These are phyloP conservation scores for Fregata magnificens DNA, from an alignment of 2,113 vertebrate species.

Conservation along the genomic window DNA sequence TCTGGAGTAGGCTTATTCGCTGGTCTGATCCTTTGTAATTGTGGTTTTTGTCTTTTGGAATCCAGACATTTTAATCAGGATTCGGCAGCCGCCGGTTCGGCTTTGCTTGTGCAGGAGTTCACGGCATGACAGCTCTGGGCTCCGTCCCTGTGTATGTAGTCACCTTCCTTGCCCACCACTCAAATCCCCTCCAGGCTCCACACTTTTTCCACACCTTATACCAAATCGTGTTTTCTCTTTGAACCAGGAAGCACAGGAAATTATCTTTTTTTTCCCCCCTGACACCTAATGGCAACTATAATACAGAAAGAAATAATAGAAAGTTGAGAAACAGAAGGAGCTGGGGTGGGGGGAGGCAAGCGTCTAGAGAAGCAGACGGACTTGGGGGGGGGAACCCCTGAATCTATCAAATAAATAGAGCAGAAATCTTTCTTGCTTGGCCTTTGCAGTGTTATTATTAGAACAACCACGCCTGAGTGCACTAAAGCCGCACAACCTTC, in stretches of 20 bases:
- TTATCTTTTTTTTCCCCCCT: not conserved
- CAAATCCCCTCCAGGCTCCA: not conserved
- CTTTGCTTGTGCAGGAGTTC: not conserved
- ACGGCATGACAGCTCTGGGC: not conserved
- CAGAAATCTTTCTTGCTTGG: slow-evolving; percentile 69
- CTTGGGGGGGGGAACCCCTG: slow-evolving; percentile 15
- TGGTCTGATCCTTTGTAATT: not conserved
- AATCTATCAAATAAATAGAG: slow-evolving; percentile 67
- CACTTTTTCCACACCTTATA: not conserved
- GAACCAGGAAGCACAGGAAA: not conserved
- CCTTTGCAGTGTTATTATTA: slow-evolving; percentile 72
- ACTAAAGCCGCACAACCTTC: slow-evolving; percentile 49
- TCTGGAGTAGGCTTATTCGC: not conserved
- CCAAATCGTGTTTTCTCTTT: not conserved
- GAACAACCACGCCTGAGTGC: slow-evolving; percentile 56
- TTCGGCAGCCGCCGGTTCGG: rapidly evolving
- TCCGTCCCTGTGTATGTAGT: not conserved
- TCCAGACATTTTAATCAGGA: not conserved
- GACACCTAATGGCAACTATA: not conserved
- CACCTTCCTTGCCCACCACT: not conserved
- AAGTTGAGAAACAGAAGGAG: slow-evolving; percentile 3
- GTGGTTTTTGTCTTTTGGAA: not conserved
- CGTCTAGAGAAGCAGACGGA: slow-evolving; percentile 38
- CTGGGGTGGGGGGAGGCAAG: not conserved
- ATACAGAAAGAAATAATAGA: not conserved